Percentiles rank a stretch among this genome's conserved stretches.
These are phyloP conservation scores for Polydrusus cervinus DNA, from an alignment of 2,888 invertebrate genomes.

Conservation along the genomic window DNA sequence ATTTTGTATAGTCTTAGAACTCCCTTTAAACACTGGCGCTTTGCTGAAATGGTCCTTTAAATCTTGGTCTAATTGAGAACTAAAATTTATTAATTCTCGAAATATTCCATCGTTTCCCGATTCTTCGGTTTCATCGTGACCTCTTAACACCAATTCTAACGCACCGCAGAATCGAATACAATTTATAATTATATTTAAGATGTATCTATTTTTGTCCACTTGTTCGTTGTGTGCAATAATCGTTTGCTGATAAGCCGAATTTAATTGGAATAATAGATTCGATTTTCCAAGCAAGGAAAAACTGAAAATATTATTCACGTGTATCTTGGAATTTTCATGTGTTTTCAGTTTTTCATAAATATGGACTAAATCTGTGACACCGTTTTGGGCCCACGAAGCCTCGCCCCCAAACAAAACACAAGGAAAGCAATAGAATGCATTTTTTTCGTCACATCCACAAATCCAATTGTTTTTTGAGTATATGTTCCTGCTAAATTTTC, in stretches of 20 bases:
- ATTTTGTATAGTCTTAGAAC: constrained; percentile 6
- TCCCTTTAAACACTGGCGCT: constrained; percentile 60
- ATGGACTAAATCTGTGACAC: constrained; percentile 19
- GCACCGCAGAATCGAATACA: constrained; percentile 48
- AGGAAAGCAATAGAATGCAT: constrained; percentile 23
- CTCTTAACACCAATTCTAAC: constrained; percentile 46
- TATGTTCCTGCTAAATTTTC: background rate
- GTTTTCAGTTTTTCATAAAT: constrained; percentile 23
- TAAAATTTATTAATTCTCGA: constrained; percentile 35
- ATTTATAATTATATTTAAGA: constrained; percentile 42
- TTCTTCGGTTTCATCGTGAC: constrained; percentile 15
- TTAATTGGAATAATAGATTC: constrained; percentile 21
- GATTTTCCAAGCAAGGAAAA: constrained; percentile 27
- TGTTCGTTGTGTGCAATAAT: constrained; percentile 42
- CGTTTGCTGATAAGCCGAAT: constrained; percentile 21
- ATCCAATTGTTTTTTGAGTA: constrained; percentile 20
- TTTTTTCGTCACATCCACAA: constrained; percentile 21
- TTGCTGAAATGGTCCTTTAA: constrained; percentile 4
- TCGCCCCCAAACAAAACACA: constrained; percentile 28
- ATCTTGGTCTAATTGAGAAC: background rate
- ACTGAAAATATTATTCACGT: constrained; percentile 19
- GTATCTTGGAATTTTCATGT: constrained; percentile 15
- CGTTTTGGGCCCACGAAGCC: constrained; percentile 1
- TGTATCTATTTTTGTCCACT: constrained; percentile 42
- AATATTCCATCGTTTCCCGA: constrained; percentile 23